A percentile compares a stretch with the other conserved stretches of the same genome.
Conservation (phyloP, 2,113 vertebrate genomes). For the Microtus ochrogaster region DNA sequence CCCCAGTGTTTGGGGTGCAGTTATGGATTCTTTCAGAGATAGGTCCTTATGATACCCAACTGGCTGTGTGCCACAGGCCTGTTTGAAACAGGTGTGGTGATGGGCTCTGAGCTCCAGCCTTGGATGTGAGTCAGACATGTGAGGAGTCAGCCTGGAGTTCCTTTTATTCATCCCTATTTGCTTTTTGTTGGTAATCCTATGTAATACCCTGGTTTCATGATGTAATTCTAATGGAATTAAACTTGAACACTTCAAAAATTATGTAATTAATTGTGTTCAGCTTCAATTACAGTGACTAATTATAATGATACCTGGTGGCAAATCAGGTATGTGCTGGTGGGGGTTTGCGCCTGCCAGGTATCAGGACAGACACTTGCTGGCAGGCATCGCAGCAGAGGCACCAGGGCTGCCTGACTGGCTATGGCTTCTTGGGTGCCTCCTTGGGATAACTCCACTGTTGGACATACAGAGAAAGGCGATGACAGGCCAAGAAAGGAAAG, state of each 20-base stretch:
- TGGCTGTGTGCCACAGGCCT: neutral
- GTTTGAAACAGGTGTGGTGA: constrained; percentile 43
- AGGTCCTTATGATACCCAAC: neutral
- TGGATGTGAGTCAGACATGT: constrained; percentile 10
- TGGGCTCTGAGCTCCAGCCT: neutral
- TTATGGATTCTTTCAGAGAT: neutral
- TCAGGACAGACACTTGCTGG: neutral
- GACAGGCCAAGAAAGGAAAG: neutral
- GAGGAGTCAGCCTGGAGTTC: constrained; percentile 14
- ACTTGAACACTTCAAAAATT: constrained; percentile 78
- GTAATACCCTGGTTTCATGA: constrained; percentile 78
- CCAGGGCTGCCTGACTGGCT: neutral
- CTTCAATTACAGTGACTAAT: constrained; percentile 80
- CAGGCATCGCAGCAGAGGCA: neutral
- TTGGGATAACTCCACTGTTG: neutral
- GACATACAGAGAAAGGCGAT: neutral
- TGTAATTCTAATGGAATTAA: constrained; percentile 79
- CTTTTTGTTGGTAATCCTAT: constrained; percentile 75
- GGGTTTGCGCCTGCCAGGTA: neutral
- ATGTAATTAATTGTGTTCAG: constrained; percentile 79
- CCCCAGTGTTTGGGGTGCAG: neutral
- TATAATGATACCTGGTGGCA: constrained; percentile 77
- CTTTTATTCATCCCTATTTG: constrained; percentile 65
- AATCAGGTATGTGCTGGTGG: constrained; percentile 42
- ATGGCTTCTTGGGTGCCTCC: neutral